These are phyloP conservation scores for Acanthosepion pharaonis DNA, from an alignment of 2,888 invertebrate genomes.

Conservation along the genomic window DNA sequence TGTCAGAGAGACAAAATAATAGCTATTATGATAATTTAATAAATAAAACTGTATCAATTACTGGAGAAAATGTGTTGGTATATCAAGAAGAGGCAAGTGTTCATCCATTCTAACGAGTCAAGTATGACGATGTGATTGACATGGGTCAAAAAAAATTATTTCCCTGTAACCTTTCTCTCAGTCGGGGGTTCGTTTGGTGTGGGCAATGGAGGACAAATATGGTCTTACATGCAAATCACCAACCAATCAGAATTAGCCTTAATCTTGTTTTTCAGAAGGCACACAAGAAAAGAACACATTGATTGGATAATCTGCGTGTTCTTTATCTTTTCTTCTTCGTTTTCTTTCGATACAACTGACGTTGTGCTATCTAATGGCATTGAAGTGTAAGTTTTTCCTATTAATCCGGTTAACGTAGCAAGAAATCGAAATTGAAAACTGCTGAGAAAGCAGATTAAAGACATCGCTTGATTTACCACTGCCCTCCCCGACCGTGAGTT, in stretches of 20 bases:
- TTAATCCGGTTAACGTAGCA: neutral
- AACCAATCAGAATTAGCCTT: neutral
- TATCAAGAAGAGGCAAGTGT: neutral
- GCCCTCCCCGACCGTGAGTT: neutral
- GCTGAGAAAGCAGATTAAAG: conserved; percentile 5
- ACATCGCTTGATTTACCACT: neutral
- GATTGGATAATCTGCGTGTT: neutral
- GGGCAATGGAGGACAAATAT: conserved; percentile 24
- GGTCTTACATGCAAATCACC: neutral
- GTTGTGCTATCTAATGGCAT: neutral
- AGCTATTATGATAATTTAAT: neutral
- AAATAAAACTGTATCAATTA: neutral
- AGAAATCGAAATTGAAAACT: neutral
- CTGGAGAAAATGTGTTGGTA: neutral
- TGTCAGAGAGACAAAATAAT: too few species aligned
- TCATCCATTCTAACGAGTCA: neutral
- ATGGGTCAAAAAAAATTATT: neutral
- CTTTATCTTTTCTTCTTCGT: neutral
- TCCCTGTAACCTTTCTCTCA: neutral
- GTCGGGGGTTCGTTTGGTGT: neutral
- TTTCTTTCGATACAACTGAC: neutral
- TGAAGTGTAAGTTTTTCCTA: conserved; percentile 25
- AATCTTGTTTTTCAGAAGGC: neutral
- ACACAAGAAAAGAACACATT: neutral
- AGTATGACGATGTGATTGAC: neutral